phyloP scores from a whole-genome alignment of 2,113 vertebrate genomes.

The Suncus etruscus region DNA sequence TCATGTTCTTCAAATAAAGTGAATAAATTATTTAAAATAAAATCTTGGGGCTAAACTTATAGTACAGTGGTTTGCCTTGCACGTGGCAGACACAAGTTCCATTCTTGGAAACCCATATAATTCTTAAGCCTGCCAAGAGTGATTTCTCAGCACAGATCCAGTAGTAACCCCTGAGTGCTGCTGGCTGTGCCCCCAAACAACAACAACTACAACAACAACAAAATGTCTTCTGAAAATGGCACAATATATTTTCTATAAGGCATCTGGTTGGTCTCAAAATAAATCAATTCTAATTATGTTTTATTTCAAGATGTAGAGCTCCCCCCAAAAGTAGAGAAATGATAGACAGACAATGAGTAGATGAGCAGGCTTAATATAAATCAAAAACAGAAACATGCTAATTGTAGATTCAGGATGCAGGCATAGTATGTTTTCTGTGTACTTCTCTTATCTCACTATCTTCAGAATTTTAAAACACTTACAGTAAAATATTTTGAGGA shows the following conservation, averaged over 20 bases:
- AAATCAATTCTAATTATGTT: background rate
- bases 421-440: too few species aligned
- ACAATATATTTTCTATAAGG: background rate
- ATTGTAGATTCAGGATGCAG: background rate
- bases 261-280: conserved; percentile 25
- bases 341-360: background rate
- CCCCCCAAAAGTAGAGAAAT: conserved; percentile 9
- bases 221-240: background rate
- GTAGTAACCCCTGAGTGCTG: too few species aligned
- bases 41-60: too few species aligned
- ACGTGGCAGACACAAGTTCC: too few species aligned
- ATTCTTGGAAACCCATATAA: too few species aligned
- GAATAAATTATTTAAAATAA: too few species aligned
- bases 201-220: background rate
- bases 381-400: background rate
- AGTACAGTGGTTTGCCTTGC: too few species aligned
- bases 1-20: too few species aligned
- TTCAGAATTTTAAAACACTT: background rate
- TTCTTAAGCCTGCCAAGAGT: too few species aligned
- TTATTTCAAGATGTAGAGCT: background rate
- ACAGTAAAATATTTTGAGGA: conserved; percentile 9
- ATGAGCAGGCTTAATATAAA: background rate
- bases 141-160: too few species aligned
- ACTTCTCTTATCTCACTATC: conserved; percentile 11
- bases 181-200: too few species aligned